Evolutionary conservation across 2,888 invertebrate species (phyloP), one percentile per base, ranked within the genome.

Genomic region (Elgonia sp.): DNA sequence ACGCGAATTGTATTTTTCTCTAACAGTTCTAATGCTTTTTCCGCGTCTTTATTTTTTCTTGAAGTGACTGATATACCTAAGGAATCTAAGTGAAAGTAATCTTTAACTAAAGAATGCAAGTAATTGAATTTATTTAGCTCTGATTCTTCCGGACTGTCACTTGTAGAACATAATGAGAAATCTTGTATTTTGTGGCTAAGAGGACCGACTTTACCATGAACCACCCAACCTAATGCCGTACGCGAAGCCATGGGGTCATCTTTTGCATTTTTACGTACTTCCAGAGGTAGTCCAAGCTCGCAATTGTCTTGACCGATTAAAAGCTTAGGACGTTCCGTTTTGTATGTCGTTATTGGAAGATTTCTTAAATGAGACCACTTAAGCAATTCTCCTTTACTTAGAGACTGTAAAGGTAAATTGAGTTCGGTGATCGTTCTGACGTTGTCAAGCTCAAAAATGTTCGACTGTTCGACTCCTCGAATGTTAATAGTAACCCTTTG

Each of bases 241-340:
- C 21, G 50, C 1, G 69, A 16, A 12, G 69, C 69, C 7, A 69
- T 50, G 6, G 50, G 69, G 0, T 0, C 0, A 29, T 50, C 8
- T 0, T 37, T 39, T 12, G 7, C 21, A 0, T 2, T 46, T 20
- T 9, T 8, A 10, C 21, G 3, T 29, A 69, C n/a, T 50, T 69
- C 29, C 6, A 69, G 0, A 0, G 50, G 50, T 0, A 16, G 8
- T 5, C 69, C 69, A 9, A 69, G 16, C 9, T 69, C 69, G 29
- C 69, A 69, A 16, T 69, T 69, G 29, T 69, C 69, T 40, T 69
- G 69, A 5, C 69, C 69, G 5, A 69, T 50, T 9, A 69, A 50
- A 1, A 39, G 39, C n/a, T 0, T n/a, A 4, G 53, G n/a, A n/a
- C n/a, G n/a, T n/a, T n/a, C n/a, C n/a, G 53, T 8, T 53, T 53